These are phyloP conservation scores for Eupsilia transversa DNA, from an alignment of 2,888 invertebrate species.

Conservation along the genomic window DNA sequence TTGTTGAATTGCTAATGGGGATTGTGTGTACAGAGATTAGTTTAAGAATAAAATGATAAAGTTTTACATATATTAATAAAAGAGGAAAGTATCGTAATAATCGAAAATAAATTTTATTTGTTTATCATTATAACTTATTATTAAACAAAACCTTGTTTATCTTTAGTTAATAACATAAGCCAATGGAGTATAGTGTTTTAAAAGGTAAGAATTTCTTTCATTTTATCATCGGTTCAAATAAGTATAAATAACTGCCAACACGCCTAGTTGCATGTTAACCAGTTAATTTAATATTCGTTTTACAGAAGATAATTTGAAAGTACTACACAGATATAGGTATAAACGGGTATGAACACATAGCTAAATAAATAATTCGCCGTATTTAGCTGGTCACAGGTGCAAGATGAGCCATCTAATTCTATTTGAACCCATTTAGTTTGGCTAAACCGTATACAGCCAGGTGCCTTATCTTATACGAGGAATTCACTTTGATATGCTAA, in stretches of 20 bases:
- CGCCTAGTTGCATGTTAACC: not conserved
- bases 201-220: no score
- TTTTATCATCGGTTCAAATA: no score
- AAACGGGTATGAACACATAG: not conserved
- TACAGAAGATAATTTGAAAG: not conserved
- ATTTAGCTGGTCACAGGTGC: conserved; percentile 38
- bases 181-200: no score
- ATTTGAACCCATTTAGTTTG: conserved; percentile 26
- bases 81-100: no score
- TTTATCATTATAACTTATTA: no score
- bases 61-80: no score
- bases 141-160: no score
- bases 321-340: not conserved
- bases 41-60: no score
- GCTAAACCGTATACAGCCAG: not conserved
- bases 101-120: no score
- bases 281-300: not conserved
- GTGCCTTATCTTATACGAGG: not conserved
- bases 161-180: no score
- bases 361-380: conserved; percentile 16
- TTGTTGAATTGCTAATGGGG: no score
- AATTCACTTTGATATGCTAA: not conserved
- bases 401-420: conserved; percentile 30
- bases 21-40: no score
- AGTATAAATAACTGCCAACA: not conserved